Base-by-base conservation (phyloP, 2,888 invertebrate genomes). In the Dasypogon diadema region DNA sequence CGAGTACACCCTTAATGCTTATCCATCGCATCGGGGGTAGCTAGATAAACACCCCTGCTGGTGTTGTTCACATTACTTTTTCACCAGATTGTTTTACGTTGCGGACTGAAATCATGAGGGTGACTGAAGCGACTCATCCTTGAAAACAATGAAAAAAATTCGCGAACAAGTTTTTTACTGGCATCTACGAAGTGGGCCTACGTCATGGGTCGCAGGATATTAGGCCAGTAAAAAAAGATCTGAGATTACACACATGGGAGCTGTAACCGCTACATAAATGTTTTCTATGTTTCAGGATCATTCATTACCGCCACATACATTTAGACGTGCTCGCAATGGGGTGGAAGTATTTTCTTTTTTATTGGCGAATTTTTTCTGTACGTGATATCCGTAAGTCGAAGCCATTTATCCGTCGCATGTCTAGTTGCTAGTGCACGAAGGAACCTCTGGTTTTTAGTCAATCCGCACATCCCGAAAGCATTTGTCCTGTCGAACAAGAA, bases 171-270 rank as follows among this genome's bases (percentile, higher is more conserved):
- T 74, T 77, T 63, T 65, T 65, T 75, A 26, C 58, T n/a, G 48
- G 30, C 56, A 56, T 26, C 70, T 60, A 55, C 55, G 34, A 54
- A 70, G 70, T 70, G 54, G 14, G 70, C 70, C 54, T 77, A 70
- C 56, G 74, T 74, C 75, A 75, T 60, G 65, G 74, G 18, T 76
- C 75, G 55, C 58, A 58, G 58, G 63, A 76, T 78, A 78, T 78
- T 76, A 76, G 75, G 65, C 46, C 73, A 70, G 75, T 75, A 77
- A 76, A 76, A 76, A 78, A 77, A 68, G 75, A 72, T 78, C 72
- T 65, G 70, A 80, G 82, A 85, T 85, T 83, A 83, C 84, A 83
- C 85, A 85, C 85, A 85, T 84, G 85, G 85, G 85, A 85, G 85
- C 84, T 83, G 84, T 85, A 85, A 84, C 84, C 85, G 82, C 85